These are phyloP conservation scores for Vultur gryphus DNA, from an alignment of 2,797 vertebrate species.

Conservation along the genomic window DNA sequence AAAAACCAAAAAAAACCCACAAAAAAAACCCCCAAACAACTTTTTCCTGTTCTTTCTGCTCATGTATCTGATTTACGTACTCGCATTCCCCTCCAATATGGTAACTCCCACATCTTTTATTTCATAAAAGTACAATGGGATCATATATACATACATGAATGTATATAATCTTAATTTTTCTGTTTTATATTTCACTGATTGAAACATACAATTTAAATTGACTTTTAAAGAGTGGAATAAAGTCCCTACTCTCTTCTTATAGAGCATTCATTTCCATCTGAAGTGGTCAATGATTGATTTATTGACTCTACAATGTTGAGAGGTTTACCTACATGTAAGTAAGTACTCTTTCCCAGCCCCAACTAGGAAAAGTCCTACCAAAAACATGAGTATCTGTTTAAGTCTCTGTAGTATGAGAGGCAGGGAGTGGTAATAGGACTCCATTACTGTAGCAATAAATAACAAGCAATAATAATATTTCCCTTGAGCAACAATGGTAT, in stretches of 20 bases:
- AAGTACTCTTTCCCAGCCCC: background rate
- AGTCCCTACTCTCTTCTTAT: background rate
- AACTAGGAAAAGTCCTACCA: background rate
- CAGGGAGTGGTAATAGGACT: background rate
- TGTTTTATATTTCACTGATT: background rate
- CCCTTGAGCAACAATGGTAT: background rate
- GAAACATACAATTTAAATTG: background rate
- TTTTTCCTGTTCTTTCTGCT: background rate
- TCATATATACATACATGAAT: background rate
- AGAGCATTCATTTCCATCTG: background rate
- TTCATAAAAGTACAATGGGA: background rate
- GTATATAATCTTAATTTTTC: background rate
- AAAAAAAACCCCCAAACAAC: accelerated
- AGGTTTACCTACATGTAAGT: background rate
- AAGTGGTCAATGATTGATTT: background rate
- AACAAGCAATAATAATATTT: background rate
- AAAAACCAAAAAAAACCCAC: background rate
- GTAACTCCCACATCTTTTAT: background rate
- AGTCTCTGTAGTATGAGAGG: background rate
- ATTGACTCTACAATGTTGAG: background rate
- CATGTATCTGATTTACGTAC: background rate
- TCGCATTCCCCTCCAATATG: background rate
- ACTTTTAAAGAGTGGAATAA: background rate
- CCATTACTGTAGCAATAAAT: background rate
- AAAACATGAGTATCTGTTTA: background rate